Evolutionary conservation across 2,797 vertebrate genomes (phyloP).

Genomic region (Simalia tracyae): DNA sequence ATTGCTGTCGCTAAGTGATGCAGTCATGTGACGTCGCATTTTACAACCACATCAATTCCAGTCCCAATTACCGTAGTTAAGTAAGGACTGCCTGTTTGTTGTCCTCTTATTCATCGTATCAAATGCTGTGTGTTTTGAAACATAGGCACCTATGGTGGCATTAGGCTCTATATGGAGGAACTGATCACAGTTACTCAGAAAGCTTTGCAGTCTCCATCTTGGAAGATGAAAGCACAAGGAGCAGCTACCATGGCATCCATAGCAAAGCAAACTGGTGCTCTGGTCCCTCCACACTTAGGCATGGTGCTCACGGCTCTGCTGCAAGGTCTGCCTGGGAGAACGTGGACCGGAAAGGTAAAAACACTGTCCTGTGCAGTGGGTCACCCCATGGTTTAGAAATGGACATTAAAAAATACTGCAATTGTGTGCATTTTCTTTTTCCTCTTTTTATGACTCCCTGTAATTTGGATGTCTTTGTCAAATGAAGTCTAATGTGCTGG

Average conservation of each 20-base stretch:
- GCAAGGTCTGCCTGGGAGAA: conserved; percentile 91
- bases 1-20: background rate
- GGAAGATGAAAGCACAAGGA: conserved; percentile 99
- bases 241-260: conserved; percentile 94
- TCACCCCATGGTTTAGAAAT: background rate
- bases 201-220: conserved; percentile 94
- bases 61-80: background rate
- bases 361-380: background rate
- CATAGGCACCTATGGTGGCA: conserved; percentile 92
- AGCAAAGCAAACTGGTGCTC: conserved; percentile 89
- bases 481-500: background rate
- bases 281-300: conserved; percentile 90
- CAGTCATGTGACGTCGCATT: background rate
- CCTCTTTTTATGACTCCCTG: background rate
- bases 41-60: background rate
- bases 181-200: conserved; percentile 92
- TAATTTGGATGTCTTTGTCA: too few species aligned
- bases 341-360: conserved; percentile 95
- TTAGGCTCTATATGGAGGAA: conserved; percentile 94
- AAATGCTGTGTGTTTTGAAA: conserved; percentile 12
- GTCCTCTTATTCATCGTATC: background rate
- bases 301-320: conserved; percentile 87
- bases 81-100: background rate
- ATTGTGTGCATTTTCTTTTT: background rate
- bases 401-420: background rate